Evolutionary conservation across 2,113 vertebrate species (phyloP).

Genomic region (Cavia porcellus): DNA sequence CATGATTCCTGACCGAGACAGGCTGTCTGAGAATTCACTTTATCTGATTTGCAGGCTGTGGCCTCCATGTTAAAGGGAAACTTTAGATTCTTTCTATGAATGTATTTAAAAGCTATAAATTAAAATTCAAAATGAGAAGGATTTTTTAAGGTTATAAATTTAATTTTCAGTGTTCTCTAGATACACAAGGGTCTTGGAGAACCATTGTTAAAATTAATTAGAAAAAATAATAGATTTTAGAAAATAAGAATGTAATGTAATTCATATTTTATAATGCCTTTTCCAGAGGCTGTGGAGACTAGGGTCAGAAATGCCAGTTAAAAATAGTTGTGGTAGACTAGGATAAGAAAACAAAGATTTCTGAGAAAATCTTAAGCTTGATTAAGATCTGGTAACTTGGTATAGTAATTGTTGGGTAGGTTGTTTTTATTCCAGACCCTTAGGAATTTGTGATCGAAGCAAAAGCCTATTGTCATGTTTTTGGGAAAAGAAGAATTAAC

Average conservation of each 20-base stretch:
- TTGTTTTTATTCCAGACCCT: neutral
- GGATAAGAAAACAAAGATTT: conserved; percentile 31
- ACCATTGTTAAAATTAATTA: neutral
- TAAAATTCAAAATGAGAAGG: neutral
- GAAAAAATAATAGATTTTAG: neutral
- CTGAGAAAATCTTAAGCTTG: neutral
- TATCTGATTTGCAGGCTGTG: neutral
- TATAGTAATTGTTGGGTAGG: neutral
- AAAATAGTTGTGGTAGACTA: neutral
- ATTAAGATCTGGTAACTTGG: neutral
- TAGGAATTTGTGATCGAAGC: neutral
- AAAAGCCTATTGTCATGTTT: neutral
- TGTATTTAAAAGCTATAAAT: neutral
- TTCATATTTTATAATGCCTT: conserved; percentile 14
- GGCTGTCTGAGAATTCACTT: neutral
- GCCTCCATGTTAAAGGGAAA: neutral
- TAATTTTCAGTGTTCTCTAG: neutral
- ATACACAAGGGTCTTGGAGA: neutral
- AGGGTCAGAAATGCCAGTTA: neutral
- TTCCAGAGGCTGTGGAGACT: neutral
- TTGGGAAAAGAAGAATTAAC: neutral
- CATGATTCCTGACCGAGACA: neutral
- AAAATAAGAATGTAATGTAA: neutral
- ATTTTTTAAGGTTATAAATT: neutral
- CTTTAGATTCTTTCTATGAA: neutral